Percentiles rank a stretch among this genome's conserved stretches.
Conservation (phyloP, 2,113 vertebrate genomes). For the Etheostoma cragini region DNA sequence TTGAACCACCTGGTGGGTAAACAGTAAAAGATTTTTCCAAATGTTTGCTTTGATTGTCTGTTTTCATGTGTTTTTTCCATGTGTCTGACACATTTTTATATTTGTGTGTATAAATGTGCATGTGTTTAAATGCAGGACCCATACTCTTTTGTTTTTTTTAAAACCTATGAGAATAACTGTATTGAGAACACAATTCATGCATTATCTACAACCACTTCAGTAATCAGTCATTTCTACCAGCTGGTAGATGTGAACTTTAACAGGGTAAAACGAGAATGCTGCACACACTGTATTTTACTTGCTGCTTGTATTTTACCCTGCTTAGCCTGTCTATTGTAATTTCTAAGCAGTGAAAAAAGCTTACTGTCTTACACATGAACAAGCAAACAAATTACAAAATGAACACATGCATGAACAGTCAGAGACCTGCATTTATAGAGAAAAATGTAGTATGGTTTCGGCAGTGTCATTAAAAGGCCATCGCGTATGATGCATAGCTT, state of each 20-base stretch:
- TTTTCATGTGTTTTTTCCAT: neutral
- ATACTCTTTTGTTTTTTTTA: too few species aligned
- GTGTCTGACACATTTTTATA: conserved; percentile 8
- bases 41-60: conserved; percentile 16
- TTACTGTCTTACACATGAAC: conserved; percentile 20
- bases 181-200: conserved; percentile 29
- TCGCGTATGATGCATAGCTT: conserved; percentile 45
- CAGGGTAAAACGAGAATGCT: conserved; percentile 11
- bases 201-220: conserved; percentile 16
- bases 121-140: conserved; percentile 1
- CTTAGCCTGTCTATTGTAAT: conserved; percentile 34
- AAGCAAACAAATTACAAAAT: conserved; percentile 41
- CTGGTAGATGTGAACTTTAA: conserved; percentile 28
- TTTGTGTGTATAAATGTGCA: neutral
- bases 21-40: conserved; percentile 17
- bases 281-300: conserved; percentile 17
- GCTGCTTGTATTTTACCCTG: neutral
- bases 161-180: conserved; percentile 37
- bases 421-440: conserved; percentile 16
- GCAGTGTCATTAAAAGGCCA: conserved; percentile 23
- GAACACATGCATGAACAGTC: conserved; percentile 5
- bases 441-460: conserved; percentile 12
- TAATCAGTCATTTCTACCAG: conserved; percentile 38
- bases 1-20: conserved; percentile 44
- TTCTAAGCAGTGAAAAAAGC: conserved; percentile 24